Evolutionary conservation across 2,113 vertebrate species (phyloP).

Genomic region (Pollimyrus isidori): DNA sequence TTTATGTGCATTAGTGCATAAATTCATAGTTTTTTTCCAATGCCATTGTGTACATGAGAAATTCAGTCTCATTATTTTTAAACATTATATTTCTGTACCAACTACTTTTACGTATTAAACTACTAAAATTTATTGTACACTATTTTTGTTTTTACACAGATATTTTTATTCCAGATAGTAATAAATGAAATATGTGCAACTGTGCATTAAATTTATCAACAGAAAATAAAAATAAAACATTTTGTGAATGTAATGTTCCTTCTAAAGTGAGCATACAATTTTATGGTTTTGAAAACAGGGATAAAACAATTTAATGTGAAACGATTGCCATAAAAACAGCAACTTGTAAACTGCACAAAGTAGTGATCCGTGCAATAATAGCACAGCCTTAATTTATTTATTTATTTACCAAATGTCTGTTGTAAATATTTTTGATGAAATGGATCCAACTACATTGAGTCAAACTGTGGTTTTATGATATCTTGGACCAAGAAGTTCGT

Average conservation of each 20-base stretch:
- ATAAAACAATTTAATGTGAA: neutral
- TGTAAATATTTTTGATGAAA: conserved; percentile 71
- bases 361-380: conserved; percentile 74
- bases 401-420: conserved; percentile 76
- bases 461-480: conserved; percentile 69
- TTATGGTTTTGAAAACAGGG: neutral
- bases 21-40: neutral
- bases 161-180: neutral
- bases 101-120: neutral
- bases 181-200: neutral
- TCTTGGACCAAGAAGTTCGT: neutral
- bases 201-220: conserved; percentile 11
- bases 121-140: neutral
- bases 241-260: neutral
- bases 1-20: neutral
- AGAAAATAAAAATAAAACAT: neutral
- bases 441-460: conserved; percentile 71
- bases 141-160: neutral
- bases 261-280: neutral
- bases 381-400: conserved; percentile 63
- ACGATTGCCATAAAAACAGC: neutral
- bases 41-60: neutral
- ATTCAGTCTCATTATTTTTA: neutral
- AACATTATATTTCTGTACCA: neutral
- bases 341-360: conserved; percentile 56